Evolutionary conservation across 2,113 vertebrate species (phyloP).

Genomic region (Pungitius pungitius): DNA sequence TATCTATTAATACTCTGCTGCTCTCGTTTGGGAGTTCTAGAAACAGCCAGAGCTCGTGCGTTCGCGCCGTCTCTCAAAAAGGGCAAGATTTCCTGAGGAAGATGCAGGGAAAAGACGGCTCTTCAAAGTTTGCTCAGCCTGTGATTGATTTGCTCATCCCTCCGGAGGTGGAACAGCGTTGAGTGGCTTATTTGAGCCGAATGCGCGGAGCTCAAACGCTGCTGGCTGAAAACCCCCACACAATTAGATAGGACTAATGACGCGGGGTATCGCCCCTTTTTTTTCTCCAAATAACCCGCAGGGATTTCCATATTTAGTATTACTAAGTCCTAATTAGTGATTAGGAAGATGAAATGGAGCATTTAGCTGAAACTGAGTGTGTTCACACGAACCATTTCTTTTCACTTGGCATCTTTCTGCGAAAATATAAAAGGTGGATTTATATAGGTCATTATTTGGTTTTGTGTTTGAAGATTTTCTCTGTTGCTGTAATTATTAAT

Average conservation of each 20-base stretch:
- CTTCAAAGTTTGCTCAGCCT: slow-evolving; percentile 60
- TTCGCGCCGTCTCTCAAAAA: slow-evolving; percentile 42
- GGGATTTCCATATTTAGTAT: slow-evolving; percentile 59
- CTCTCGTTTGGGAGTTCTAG: slow-evolving; percentile 46
- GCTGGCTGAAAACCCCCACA: slow-evolving; percentile 67
- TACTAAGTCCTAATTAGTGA: slow-evolving; percentile 63
- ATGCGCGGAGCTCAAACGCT: slow-evolving; percentile 52
- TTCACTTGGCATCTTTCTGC: slow-evolving; percentile 16
- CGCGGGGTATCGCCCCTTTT: slow-evolving; percentile 61
- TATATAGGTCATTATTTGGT: slow-evolving; percentile 46
- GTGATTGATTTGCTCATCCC: slow-evolving; percentile 73
- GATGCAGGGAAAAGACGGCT: slow-evolving; percentile 48
- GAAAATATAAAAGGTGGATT: slow-evolving; percentile 17
- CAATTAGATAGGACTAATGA: slow-evolving; percentile 74
- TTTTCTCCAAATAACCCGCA: slow-evolving; percentile 68
- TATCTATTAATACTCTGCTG: slow-evolving; percentile 73
- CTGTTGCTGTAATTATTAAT: slow-evolving; percentile 27
- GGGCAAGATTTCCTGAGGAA: slow-evolving; percentile 51
- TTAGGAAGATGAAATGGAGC: slow-evolving; percentile 47
- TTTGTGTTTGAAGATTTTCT: slow-evolving; percentile 1
- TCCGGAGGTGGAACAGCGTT: slow-evolving; percentile 56
- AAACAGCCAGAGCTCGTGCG: slow-evolving; percentile 36
- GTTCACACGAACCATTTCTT: slow-evolving; percentile 17
- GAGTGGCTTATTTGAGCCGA: slow-evolving; percentile 69
- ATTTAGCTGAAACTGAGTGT: slow-evolving; percentile 32